These are phyloP conservation scores for Telmatochromis sp. DNA, from an alignment of 2,113 vertebrate genomes.

Conservation along the genomic window DNA sequence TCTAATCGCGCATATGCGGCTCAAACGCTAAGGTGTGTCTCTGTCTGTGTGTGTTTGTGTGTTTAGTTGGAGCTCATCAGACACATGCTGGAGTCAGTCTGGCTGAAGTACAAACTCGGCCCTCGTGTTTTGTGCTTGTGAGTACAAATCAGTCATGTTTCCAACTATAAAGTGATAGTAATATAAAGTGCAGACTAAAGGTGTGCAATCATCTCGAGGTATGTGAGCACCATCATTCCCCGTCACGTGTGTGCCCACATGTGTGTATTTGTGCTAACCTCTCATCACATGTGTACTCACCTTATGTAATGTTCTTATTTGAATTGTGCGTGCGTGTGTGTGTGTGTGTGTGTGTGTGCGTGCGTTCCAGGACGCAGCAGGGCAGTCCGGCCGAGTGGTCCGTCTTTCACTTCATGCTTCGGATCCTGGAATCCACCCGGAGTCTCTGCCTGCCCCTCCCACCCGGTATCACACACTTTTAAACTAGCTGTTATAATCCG, in stretches of 20 bases:
- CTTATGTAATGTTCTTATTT: background rate
- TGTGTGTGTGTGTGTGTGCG: background rate
- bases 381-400: slow-evolving; percentile 76
- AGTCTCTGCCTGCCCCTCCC: slow-evolving; percentile 85
- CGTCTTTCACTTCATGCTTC: slow-evolving; percentile 85
- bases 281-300: background rate
- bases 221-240: background rate
- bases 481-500: background rate
- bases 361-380: slow-evolving; percentile 58
- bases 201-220: background rate
- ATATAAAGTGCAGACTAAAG: background rate
- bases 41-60: slow-evolving; percentile 35
- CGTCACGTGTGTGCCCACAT: background rate
- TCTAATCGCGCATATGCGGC: slow-evolving; percentile 7
- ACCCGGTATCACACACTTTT: slow-evolving; percentile 73
- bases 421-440: slow-evolving; percentile 81
- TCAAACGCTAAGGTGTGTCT: background rate
- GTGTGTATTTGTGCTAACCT: background rate
- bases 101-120: slow-evolving; percentile 78
- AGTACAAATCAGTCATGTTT: slow-evolving; percentile 50
- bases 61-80: slow-evolving; percentile 86
- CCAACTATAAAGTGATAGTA: background rate
- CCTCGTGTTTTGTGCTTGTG: slow-evolving; percentile 76
- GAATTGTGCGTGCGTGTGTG: background rate
- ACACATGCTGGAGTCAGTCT: slow-evolving; percentile 82